Percentiles rank a stretch among this genome's conserved stretches.
These are phyloP conservation scores for Homarus americanus DNA, from an alignment of 1,140 invertebrate species.

Conservation along the genomic window DNA sequence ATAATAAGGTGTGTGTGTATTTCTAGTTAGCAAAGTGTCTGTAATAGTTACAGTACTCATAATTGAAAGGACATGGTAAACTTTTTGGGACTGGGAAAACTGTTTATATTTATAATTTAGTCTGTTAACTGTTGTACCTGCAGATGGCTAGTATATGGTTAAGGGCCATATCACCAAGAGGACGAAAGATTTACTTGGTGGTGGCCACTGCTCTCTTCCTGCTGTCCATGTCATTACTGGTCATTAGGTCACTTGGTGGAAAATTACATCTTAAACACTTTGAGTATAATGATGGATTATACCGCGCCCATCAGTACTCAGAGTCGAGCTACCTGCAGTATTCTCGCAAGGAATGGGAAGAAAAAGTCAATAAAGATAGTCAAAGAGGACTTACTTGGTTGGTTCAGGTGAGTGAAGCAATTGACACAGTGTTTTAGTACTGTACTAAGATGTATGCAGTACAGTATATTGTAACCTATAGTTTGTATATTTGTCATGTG, in stretches of 20 bases:
- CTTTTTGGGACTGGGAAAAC: too few species aligned
- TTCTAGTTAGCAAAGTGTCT: too few species aligned
- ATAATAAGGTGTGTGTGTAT: too few species aligned
- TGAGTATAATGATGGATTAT: background rate
- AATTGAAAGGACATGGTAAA: too few species aligned
- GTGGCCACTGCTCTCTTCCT: constrained; percentile 28
- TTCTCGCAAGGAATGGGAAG: constrained; percentile 35
- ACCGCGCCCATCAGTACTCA: background rate
- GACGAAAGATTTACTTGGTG: constrained; percentile 32
- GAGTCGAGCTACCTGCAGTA: constrained; percentile 25
- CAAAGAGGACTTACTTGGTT: constrained; percentile 32
- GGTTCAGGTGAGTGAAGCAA: constrained; percentile 12
- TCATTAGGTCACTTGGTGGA: background rate
- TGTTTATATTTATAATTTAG: too few species aligned
- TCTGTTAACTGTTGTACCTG: too few species aligned
- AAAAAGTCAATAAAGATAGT: constrained; percentile 17
- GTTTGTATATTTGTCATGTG: too few species aligned
- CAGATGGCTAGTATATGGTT: constrained; percentile 17
- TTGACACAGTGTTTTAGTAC: background rate
- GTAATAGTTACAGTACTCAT: too few species aligned
- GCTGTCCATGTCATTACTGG: constrained; percentile 19
- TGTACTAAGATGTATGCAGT: background rate
- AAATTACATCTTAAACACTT: background rate
- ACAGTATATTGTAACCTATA: too few species aligned
- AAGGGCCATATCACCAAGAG: constrained; percentile 22